Percentiles rank a stretch among this genome's conserved stretches.
Conservation (phyloP, 2,797 vertebrate genomes). For the Periophthalmus magnuspinnatus region DNA sequence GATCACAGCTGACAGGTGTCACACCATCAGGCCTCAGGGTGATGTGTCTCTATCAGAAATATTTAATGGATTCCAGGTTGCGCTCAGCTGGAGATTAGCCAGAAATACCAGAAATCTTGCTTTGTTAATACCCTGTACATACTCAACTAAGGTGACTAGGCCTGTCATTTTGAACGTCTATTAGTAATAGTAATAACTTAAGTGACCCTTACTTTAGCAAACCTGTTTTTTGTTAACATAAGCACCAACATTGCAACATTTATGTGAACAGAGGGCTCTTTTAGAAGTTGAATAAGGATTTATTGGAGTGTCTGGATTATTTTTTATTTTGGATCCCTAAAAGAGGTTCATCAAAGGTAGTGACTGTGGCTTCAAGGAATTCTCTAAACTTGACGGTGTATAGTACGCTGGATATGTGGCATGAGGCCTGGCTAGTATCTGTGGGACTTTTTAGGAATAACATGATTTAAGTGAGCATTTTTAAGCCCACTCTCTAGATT, state of each 20-base stretch:
- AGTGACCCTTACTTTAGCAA: not conserved
- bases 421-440: not conserved
- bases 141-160: not conserved
- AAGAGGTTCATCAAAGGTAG: too few species aligned
- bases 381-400: too few species aligned
- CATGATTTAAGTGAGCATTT: not conserved
- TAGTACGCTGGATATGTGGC: too few species aligned
- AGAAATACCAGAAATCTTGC: not conserved
- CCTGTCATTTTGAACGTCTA: not conserved
- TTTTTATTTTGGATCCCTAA: too few species aligned
- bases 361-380: too few species aligned
- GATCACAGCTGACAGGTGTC: conserved; percentile 61
- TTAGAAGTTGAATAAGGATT: too few species aligned
- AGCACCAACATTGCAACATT: too few species aligned
- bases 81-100: not conserved
- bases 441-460: not conserved
- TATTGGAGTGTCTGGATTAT: too few species aligned
- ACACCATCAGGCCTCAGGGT: conserved; percentile 54
- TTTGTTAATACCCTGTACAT: not conserved
- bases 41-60: conserved; percentile 19
- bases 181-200: not conserved
- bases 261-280: too few species aligned
- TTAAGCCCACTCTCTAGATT: not conserved
- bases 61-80: not conserved
- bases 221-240: not conserved